Evolutionary conservation across 2,113 vertebrate species (phyloP).

Genomic region (Apus apus): DNA sequence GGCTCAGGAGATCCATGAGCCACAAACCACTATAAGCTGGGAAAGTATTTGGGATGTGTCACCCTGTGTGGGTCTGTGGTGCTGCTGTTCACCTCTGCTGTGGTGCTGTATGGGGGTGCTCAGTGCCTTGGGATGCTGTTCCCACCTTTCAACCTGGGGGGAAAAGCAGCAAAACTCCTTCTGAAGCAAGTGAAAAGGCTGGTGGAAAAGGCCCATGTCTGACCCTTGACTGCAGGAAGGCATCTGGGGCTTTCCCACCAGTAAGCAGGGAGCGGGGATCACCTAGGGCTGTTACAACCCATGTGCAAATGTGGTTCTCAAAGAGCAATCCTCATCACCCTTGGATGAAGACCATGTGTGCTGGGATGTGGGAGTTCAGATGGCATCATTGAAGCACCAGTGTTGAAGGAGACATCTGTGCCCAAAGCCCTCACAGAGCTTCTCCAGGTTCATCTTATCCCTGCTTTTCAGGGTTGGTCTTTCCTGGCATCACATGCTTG

Average conservation of each 20-base stretch:
- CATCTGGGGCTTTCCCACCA: background rate
- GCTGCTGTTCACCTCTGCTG: background rate
- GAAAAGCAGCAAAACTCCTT: background rate
- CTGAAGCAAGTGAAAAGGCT: background rate
- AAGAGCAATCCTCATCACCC: background rate
- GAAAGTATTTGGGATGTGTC: conserved; percentile 22
- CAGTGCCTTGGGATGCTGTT: background rate
- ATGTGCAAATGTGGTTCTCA: background rate
- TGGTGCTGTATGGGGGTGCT: background rate
- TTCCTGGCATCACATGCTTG: background rate
- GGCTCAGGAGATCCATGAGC: background rate
- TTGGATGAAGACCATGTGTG: background rate
- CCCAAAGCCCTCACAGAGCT: background rate
- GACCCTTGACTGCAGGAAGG: background rate
- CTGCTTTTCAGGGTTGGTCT: background rate
- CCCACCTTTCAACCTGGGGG: background rate
- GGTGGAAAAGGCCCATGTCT: rapidly evolving
- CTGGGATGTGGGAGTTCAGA: background rate
- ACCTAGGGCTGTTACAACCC: background rate
- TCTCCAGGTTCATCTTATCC: background rate
- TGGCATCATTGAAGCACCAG: background rate
- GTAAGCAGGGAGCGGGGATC: background rate
- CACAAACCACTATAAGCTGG: background rate
- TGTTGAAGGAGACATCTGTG: background rate
- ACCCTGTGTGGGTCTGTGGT: background rate